Evolutionary conservation across 2,888 invertebrate genomes (phyloP).

Genomic region (Idaea biselata): DNA sequence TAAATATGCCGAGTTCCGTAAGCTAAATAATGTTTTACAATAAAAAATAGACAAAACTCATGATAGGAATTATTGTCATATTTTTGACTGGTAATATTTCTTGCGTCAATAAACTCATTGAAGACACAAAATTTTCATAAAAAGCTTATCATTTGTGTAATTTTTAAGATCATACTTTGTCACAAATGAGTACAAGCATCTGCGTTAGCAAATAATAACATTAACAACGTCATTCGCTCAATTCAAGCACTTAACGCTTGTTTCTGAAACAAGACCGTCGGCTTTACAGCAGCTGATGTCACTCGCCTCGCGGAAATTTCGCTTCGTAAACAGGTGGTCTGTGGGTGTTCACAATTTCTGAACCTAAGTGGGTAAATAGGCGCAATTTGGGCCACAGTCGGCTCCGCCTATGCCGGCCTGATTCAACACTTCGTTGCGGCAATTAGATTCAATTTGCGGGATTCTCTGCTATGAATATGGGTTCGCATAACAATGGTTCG

Average conservation of each 20-base stretch:
- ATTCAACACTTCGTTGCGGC: slow-evolving; percentile 78
- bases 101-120: neutral
- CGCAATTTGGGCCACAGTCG: slow-evolving; percentile 68
- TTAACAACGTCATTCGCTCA: slow-evolving; percentile 25
- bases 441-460: slow-evolving; percentile 77
- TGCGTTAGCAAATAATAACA: slow-evolving; percentile 16
- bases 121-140: neutral
- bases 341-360: slow-evolving; percentile 64
- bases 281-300: slow-evolving; percentile 51
- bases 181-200: neutral
- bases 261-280: slow-evolving; percentile 33
- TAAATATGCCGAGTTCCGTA: neutral
- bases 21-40: neutral
- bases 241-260: slow-evolving; percentile 25
- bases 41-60: neutral
- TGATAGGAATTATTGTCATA: neutral
- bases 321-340: slow-evolving; percentile 66
- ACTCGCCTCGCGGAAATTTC: slow-evolving; percentile 44
- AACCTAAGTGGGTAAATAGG: slow-evolving; percentile 74
- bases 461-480: slow-evolving; percentile 62
- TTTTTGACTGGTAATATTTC: neutral
- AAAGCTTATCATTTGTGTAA: neutral
- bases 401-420: slow-evolving; percentile 58
- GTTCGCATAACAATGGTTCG: slow-evolving; percentile 62
- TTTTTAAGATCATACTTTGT: neutral